phyloP scores from a whole-genome alignment of 2,113 vertebrate species.

The Pithys albifrons region DNA sequence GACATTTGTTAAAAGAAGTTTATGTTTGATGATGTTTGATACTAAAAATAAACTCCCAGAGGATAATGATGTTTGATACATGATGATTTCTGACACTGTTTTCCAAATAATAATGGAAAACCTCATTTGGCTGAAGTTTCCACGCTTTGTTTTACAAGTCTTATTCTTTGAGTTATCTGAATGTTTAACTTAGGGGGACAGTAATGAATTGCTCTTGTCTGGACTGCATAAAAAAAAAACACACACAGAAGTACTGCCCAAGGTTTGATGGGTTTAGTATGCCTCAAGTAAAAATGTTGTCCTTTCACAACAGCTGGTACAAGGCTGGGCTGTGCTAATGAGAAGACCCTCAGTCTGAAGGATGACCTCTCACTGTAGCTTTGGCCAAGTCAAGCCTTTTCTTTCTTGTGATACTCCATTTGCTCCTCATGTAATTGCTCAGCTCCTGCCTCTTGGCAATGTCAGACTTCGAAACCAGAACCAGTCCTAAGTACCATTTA shows the following conservation, averaged over 20 bases:
- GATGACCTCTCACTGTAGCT: neutral
- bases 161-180: constrained; percentile 19
- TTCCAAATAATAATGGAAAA: constrained; percentile 31
- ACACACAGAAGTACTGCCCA: neutral
- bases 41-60: neutral
- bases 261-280: neutral
- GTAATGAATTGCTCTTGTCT: constrained; percentile 46
- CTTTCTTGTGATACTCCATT: neutral
- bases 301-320: neutral
- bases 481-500: neutral
- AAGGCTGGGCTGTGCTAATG: neutral
- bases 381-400: neutral
- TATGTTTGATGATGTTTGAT: neutral
- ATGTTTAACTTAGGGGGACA: constrained; percentile 50
- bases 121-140: constrained; percentile 12
- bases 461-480: neutral
- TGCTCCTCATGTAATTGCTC: neutral
- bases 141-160: constrained; percentile 8
- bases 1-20: neutral
- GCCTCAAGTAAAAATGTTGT: neutral
- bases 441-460: neutral
- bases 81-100: constrained; percentile 29
- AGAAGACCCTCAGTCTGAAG: neutral
- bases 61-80: neutral
- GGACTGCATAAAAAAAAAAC: neutral